A percentile compares a stretch with the other conserved stretches of the same genome.
Evolutionary conservation across 2,888 invertebrate species (phyloP).

Genomic region (Hydraecia micacea): DNA sequence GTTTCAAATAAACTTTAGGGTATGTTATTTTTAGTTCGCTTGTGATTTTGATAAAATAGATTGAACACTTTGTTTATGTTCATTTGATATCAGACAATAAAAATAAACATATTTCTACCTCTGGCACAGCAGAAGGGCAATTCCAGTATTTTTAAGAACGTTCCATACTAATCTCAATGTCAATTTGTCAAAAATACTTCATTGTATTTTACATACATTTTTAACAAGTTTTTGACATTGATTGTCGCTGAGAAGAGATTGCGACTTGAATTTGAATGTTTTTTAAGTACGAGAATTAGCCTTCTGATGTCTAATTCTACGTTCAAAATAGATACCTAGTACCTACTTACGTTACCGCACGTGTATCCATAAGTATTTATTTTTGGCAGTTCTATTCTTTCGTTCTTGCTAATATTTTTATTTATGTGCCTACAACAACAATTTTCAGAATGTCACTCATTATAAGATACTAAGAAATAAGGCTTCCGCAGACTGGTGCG

Average conservation of each 20-base stretch:
- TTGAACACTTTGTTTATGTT: constrained; percentile 2
- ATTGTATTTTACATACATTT: not conserved
- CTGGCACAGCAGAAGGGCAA: not conserved
- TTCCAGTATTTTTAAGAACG: not conserved
- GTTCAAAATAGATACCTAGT: not conserved
- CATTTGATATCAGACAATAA: not conserved
- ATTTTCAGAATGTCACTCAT: not conserved
- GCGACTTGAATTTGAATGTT: too few relatives aligned
- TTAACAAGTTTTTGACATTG: not conserved
- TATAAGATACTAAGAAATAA: not conserved
- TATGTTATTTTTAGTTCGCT: constrained; percentile 39
- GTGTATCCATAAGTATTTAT: not conserved
- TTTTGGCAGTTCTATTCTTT: not conserved
- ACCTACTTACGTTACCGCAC: not conserved
- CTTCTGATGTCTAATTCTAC: not conserved
- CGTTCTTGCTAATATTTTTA: not conserved
- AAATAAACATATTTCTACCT: not conserved
- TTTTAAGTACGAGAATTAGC: not conserved
- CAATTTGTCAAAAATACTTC: not conserved
- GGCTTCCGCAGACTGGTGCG: not conserved
- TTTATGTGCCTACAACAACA: not conserved
- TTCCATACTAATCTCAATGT: not conserved
- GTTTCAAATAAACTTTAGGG: constrained; percentile 53
- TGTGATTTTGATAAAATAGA: constrained; percentile 17
- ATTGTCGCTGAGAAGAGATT: not conserved